Percentiles rank a stretch among this genome's conserved stretches.
phyloP scores from a whole-genome alignment of 2,113 vertebrate genomes.

The Chionodraco myersi region DNA sequence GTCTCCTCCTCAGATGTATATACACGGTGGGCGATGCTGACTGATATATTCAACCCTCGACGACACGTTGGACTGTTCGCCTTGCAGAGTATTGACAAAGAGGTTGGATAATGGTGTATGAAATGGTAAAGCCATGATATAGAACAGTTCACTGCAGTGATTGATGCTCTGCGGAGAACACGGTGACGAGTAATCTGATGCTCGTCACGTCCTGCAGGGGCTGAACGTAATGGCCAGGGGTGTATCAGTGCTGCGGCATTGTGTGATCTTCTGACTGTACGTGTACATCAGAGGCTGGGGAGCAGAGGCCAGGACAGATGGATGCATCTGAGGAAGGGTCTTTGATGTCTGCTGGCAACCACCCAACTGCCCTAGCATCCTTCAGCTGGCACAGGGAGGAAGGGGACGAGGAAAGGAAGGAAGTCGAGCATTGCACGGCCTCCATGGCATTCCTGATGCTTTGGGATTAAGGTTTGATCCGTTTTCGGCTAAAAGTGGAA shows the following conservation, averaged over 20 bases:
- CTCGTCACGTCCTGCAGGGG: too few relatives aligned
- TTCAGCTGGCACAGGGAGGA: slow-evolving; percentile 39
- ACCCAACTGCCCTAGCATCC: slow-evolving; percentile 50
- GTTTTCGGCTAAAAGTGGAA: slow-evolving; percentile 28
- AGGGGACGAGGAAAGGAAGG: slow-evolving; percentile 20
- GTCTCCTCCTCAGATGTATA: slow-evolving; percentile 1
- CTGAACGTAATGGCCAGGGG: too few relatives aligned
- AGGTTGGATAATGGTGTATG: not conserved
- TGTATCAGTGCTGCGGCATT: not conserved
- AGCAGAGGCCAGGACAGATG: slow-evolving; percentile 60
- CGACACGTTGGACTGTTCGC: not conserved
- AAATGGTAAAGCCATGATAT: not conserved
- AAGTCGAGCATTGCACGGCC: slow-evolving; percentile 19
- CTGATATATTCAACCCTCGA: not conserved
- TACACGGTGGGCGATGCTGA: not conserved
- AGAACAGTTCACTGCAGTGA: not conserved
- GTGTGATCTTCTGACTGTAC: slow-evolving; percentile 17
- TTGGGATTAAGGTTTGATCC: slow-evolving; percentile 55
- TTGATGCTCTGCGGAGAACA: too few relatives aligned
- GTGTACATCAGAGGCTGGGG: slow-evolving; percentile 23
- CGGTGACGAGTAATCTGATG: too few relatives aligned
- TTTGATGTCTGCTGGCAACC: slow-evolving; percentile 65
- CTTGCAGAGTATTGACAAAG: not conserved
- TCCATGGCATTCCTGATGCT: slow-evolving; percentile 46
- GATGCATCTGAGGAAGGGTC: slow-evolving; percentile 58